Conservation (phyloP, 2,113 vertebrate genomes). For the Corythaixoides concolor region DNA sequence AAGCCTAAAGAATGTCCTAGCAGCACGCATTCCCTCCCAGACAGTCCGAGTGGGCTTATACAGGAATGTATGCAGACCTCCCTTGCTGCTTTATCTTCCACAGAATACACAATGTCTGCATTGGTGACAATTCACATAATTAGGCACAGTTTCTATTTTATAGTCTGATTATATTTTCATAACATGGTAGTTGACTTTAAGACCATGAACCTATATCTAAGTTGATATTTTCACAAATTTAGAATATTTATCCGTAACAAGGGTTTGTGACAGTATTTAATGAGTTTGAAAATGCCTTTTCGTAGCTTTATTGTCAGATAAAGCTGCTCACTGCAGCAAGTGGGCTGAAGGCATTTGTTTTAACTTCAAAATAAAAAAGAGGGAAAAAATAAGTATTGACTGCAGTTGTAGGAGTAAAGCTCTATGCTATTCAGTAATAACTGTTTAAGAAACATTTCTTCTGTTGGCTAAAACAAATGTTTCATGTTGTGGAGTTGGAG, state of each 20-base stretch:
- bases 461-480: background rate
- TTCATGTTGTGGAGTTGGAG: background rate
- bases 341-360: background rate
- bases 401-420: background rate
- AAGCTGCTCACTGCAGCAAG: background rate
- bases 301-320: background rate
- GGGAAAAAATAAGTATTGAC: background rate
- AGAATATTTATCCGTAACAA: background rate
- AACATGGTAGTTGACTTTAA: background rate
- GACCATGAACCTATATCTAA: fast-evolving
- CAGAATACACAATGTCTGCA: background rate
- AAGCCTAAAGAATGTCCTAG: constrained; percentile 28
- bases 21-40: background rate
- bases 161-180: background rate
- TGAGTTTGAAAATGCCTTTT: background rate
- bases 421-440: background rate
- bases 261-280: background rate
- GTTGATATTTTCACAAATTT: background rate
- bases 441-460: background rate
- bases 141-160: background rate
- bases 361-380: background rate
- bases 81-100: background rate
- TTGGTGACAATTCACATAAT: background rate
- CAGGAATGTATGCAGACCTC: constrained; percentile 5
- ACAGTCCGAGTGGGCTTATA: background rate